Evolutionary conservation across 1,140 invertebrate genomes (phyloP), one percentile per base, ranked within the genome.

Genomic region (Saccostrea glomerata): DNA sequence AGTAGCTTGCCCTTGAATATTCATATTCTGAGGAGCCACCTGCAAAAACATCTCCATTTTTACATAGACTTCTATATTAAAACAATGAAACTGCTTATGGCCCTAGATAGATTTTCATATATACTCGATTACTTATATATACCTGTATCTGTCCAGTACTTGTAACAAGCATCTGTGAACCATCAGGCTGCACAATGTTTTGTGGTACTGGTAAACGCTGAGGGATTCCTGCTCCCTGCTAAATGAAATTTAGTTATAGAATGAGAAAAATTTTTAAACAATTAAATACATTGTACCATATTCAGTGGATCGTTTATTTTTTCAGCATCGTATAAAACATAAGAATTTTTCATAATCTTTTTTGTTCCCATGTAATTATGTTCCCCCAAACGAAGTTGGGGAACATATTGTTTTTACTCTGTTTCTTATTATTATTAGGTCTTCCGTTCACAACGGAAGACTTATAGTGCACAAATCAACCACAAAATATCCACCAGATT

Each of bases 101-200:
- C 47, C 47, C 47, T 47, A 47, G 47, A 47, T 47, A 7, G 47
- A 47, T 47, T 63, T 20, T 63, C 58, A 20, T 20, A 17, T 63
- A n/a, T 20, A 63, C 58, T 63, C 4, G 17, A 20, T 63, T 5
- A 63, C n/a, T 63, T 5, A n/a, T 73, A 84, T 55, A 25, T 77
- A 88, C 87, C 87, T 88, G 87, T 56, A 88, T 25, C 25, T 88
- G 87, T 56, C 87, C 87, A 85, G 83, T 73, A 82, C 83, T 88
- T 47, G 87, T 85, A 11, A 88, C 70, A 4, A 73, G 25, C 23
- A 55, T 36, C 30, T 82, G 86, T 25, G 56, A 60, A 12, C 54
- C 47, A 47, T 83, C 86, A 36, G 54, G 54, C 20, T 55, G 17
- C 20, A 87, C 58, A 11, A 87, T 87, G 54, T 82, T 82, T 40